A percentile compares a stretch with the other conserved stretches of the same genome.
phyloP scores from a whole-genome alignment of 2,797 vertebrate species.

The Mareca strepera region DNA sequence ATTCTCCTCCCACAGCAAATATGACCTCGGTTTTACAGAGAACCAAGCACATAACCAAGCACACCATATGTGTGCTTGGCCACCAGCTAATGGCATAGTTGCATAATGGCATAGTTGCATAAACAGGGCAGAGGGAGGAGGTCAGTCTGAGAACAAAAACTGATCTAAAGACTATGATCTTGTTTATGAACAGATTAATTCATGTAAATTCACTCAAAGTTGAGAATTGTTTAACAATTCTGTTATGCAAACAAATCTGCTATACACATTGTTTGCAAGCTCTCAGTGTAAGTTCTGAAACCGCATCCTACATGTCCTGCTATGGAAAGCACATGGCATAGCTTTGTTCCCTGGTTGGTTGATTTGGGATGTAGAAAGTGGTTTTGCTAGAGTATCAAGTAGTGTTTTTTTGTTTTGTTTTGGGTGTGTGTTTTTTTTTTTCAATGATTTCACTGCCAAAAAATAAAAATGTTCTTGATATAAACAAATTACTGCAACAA shows the following conservation, averaged over 20 bases:
- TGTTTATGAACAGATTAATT: conserved; percentile 61
- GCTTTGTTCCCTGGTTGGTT: neutral
- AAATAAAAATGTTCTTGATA: neutral
- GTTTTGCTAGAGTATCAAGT: neutral
- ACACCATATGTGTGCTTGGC: conserved; percentile 33
- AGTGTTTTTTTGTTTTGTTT: too few species aligned
- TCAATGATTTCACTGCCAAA: neutral
- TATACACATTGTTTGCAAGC: conserved; percentile 55
- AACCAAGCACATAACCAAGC: neutral
- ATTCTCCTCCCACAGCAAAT: neutral
- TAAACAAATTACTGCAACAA: neutral
- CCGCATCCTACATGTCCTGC: neutral
- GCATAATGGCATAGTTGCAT: conserved; percentile 51
- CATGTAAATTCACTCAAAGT: conserved; percentile 35
- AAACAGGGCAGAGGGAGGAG: conserved; percentile 51
- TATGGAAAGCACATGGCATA: neutral
- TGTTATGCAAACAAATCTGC: conserved; percentile 59
- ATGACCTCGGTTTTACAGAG: neutral
- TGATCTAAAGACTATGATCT: neutral
- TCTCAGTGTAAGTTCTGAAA: neutral
- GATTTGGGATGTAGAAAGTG: neutral
- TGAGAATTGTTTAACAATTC: conserved; percentile 19
- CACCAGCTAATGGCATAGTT: conserved; percentile 39
- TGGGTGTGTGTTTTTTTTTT: neutral
- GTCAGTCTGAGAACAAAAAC: conserved; percentile 38